Conservation (phyloP, 2,113 vertebrate species). For the Osmerus eperlanus region DNA sequence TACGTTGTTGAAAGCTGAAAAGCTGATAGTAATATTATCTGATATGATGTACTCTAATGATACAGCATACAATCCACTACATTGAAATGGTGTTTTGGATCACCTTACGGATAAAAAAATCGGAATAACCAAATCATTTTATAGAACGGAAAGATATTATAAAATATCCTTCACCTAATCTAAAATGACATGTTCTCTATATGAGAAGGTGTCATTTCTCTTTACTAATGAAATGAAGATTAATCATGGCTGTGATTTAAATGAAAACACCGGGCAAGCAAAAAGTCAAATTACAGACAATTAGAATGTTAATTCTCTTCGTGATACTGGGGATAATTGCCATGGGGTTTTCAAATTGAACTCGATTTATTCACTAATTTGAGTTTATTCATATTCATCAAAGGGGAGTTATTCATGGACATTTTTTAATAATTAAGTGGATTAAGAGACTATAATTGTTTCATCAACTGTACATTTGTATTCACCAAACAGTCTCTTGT, state of each 20-base stretch:
- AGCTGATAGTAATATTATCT: too few relatives aligned
- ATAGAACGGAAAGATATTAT: too few relatives aligned
- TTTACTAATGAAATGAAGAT: background rate
- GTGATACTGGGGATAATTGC: background rate
- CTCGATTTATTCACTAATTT: conserved; percentile 28
- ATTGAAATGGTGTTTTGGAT: too few relatives aligned
- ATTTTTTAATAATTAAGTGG: conserved; percentile 17
- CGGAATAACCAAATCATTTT: too few relatives aligned
- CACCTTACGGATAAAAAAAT: too few relatives aligned
- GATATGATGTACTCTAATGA: too few relatives aligned
- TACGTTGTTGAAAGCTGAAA: background rate
- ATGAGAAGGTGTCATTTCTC: too few relatives aligned
- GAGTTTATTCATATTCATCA: conserved; percentile 14
- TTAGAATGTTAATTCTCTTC: conserved; percentile 8
- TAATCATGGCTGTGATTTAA: background rate
- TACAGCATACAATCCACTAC: too few relatives aligned
- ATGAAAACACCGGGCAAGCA: background rate
- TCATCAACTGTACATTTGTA: too few relatives aligned
- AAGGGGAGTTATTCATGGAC: conserved; percentile 10
- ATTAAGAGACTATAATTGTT: background rate
- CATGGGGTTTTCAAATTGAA: conserved; percentile 3
- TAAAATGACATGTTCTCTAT: too few relatives aligned
- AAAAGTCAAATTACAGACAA: background rate
- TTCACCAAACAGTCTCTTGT: too few relatives aligned
- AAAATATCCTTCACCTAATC: too few relatives aligned